phyloP scores from a whole-genome alignment of 2,888 invertebrate genomes.

The Agonopterix alstromeriana region DNA sequence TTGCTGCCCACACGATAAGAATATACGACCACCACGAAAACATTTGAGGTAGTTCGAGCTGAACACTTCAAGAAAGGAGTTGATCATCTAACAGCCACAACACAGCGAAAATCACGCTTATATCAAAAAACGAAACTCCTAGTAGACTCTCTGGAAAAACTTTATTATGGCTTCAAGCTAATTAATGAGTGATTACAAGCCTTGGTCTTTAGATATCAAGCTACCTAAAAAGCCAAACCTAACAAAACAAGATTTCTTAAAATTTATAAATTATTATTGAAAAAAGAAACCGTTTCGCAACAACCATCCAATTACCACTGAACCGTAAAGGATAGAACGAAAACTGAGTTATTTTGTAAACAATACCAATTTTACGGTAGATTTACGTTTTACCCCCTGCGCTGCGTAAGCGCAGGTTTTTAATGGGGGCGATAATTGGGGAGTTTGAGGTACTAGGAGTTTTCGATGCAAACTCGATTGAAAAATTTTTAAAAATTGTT shows the following conservation, averaged over 20 bases:
- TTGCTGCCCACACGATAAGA: no score
- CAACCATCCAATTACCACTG: conserved; percentile 20
- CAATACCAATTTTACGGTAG: conserved; percentile 69
- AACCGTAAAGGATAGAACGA: conserved; percentile 16
- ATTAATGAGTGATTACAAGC: no score
- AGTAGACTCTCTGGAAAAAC: no score
- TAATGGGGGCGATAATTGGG: conserved; percentile 26
- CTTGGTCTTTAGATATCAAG: background rate
- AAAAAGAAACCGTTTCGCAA: conserved; percentile 23
- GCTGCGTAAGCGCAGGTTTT: conserved; percentile 45
- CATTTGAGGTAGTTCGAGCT: no score
- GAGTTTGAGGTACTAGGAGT: conserved; percentile 13
- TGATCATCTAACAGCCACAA: no score
- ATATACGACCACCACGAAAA: no score
- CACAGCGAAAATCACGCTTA: no score
- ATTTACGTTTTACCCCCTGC: conserved; percentile 43
- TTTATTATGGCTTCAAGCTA: no score
- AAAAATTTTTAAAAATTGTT: no score
- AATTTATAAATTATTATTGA: background rate
- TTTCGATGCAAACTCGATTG: background rate
- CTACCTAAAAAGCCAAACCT: background rate
- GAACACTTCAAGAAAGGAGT: no score
- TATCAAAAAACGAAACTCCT: no score
- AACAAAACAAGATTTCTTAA: background rate
- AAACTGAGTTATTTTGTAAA: conserved; percentile 66